Evolutionary conservation across 2,797 vertebrate genomes (phyloP).

Genomic region (Hoplostethus mediterraneus): DNA sequence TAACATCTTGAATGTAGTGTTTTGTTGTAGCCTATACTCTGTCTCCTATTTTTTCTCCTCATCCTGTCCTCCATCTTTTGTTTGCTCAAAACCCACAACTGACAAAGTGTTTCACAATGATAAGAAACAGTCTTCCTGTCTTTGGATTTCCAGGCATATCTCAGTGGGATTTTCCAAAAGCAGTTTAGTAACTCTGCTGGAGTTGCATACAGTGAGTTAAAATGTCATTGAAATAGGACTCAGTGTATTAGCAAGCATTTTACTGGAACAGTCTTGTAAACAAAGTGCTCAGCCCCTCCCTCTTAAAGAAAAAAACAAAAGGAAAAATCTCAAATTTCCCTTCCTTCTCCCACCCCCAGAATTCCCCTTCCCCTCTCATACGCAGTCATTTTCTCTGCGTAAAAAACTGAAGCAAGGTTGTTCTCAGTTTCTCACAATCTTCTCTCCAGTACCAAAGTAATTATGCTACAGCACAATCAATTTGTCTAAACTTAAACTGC

Average conservation of each 20-base stretch:
- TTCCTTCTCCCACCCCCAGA: conserved; percentile 53
- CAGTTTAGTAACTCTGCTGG: neutral
- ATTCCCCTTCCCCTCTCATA: conserved; percentile 26
- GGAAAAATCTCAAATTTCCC: conserved; percentile 48
- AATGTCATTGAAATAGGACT: neutral
- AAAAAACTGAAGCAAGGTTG: conserved; percentile 38
- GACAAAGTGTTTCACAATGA: neutral
- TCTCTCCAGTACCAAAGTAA: neutral
- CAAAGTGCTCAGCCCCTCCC: conserved; percentile 45
- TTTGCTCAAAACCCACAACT: neutral
- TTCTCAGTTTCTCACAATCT: conserved; percentile 5
- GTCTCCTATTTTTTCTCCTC: neutral
- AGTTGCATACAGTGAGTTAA: neutral
- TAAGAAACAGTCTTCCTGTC: neutral
- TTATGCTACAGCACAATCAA: neutral
- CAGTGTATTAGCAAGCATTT: neutral
- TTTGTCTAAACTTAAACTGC: conserved; percentile 1
- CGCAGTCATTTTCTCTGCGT: conserved; percentile 14
- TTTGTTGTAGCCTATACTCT: neutral
- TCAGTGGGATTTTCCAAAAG: neutral
- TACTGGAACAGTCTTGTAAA: neutral
- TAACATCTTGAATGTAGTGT: too few relatives aligned
- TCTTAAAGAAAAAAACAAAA: conserved; percentile 20
- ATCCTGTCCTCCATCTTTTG: neutral
- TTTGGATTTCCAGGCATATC: neutral